phyloP scores from a whole-genome alignment of 2,888 invertebrate species.

The Eristalis intricaria region DNA sequence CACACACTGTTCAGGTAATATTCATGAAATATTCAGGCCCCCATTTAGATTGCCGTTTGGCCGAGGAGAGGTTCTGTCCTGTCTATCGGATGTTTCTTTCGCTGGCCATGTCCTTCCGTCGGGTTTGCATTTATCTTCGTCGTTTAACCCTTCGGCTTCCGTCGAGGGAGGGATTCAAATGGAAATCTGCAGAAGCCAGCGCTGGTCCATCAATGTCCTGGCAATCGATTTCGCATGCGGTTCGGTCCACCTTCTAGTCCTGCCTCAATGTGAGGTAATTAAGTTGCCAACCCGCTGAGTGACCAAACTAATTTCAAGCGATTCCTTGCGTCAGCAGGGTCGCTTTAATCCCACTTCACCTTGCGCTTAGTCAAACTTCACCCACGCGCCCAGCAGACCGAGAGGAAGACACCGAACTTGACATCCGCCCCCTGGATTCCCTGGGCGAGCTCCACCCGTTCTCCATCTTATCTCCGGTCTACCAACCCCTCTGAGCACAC shows the following conservation, averaged over 20 bases:
- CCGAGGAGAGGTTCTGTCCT: not conserved
- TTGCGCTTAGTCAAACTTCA: slow-evolving; percentile 66
- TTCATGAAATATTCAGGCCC: slow-evolving; percentile 59
- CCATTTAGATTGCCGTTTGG: slow-evolving; percentile 52
- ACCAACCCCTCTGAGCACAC: not conserved
- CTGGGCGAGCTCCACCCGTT: not conserved
- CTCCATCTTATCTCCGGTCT: no score
- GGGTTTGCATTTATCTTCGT: slow-evolving; percentile 52
- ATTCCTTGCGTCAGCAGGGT: slow-evolving; percentile 35
- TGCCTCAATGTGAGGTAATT: not conserved
- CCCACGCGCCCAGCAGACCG: slow-evolving; percentile 44
- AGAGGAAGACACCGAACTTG: slow-evolving; percentile 48
- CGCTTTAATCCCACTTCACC: slow-evolving; percentile 66
- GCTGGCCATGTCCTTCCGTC: no score
- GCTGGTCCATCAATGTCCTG: slow-evolving; percentile 28
- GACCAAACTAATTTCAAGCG: slow-evolving; percentile 47
- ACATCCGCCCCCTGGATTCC: slow-evolving; percentile 27
- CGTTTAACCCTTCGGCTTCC: slow-evolving; percentile 25
- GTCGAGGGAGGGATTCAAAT: not conserved
- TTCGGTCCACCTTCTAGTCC: not conserved
- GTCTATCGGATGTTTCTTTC: slow-evolving; percentile 3
- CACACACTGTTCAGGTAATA: slow-evolving; percentile 23
- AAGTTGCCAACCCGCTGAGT: slow-evolving; percentile 17
- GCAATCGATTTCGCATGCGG: slow-evolving; percentile 3
- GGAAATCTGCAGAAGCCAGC: not conserved